Percentiles rank a stretch among this genome's conserved stretches.
Evolutionary conservation across 2,113 vertebrate genomes (phyloP).

Genomic region (Equus przewalskii): DNA sequence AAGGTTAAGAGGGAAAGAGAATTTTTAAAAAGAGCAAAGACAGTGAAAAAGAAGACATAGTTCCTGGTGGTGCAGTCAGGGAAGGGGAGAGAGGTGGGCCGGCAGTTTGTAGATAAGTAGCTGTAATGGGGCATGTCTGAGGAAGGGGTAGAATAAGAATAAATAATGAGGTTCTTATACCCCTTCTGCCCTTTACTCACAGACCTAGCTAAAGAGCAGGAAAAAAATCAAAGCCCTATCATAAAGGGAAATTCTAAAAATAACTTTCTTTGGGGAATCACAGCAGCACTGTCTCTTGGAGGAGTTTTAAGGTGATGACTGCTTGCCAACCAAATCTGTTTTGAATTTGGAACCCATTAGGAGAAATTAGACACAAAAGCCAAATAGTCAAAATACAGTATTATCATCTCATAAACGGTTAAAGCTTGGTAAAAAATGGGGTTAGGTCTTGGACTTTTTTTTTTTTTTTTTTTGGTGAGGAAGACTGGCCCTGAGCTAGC

Average conservation of each 20-base stretch:
- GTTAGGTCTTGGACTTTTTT: neutral
- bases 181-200: neutral
- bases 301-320: neutral
- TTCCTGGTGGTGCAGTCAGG: neutral
- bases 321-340: neutral
- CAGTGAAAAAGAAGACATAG: neutral
- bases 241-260: neutral
- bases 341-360: neutral
- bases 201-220: neutral
- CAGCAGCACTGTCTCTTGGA: neutral
- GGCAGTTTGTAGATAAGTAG: neutral
- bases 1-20: neutral
- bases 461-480: no score
- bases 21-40: slow-evolving; percentile 22
- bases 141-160: neutral
- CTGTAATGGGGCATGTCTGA: neutral
- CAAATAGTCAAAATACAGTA: neutral
- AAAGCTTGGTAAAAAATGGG: neutral
- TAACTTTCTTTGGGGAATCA: neutral
- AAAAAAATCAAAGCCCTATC: neutral
- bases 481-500: no score
- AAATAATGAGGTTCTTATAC: neutral
- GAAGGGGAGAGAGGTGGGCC: no score
- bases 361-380: neutral
- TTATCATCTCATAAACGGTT: neutral